Evolutionary conservation across 2,888 invertebrate genomes (phyloP).

Genomic region (Lordiphosa fenestrarum): DNA sequence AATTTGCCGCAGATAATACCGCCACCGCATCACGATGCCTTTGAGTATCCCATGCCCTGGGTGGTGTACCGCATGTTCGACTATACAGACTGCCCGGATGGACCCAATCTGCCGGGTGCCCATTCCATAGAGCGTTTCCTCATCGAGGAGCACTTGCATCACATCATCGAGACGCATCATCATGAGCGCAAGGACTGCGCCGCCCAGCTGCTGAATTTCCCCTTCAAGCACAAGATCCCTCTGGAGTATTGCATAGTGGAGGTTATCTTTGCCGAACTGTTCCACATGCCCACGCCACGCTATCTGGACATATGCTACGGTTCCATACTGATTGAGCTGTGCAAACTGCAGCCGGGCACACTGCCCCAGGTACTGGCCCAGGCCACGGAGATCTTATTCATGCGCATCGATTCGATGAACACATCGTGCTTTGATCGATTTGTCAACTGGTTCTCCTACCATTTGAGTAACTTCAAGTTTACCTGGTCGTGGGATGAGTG

Average conservation of each 20-base stretch:
- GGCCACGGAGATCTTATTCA: slow-evolving; percentile 97
- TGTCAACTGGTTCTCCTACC: slow-evolving; percentile 98
- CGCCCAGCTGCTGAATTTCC: slow-evolving; percentile 93
- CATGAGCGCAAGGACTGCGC: slow-evolving; percentile 97
- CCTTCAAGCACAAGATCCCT: slow-evolving; percentile 95
- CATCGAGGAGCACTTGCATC: slow-evolving; percentile 97
- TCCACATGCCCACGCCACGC: slow-evolving; percentile 93
- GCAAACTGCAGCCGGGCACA: slow-evolving; percentile 96
- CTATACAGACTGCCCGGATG: slow-evolving; percentile 98
- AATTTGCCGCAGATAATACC: slow-evolving; percentile 94
- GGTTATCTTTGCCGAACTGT: slow-evolving; percentile 96
- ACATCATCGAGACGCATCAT: slow-evolving; percentile 93
- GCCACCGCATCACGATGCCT: slow-evolving; percentile 95
- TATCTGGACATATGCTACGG: slow-evolving; percentile 96
- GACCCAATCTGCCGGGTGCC: slow-evolving; percentile 93
- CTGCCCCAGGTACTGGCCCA: slow-evolving; percentile 99
- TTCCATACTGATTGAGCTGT: slow-evolving; percentile 96
- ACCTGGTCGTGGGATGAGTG: slow-evolving; percentile 99
- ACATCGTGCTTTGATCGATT: slow-evolving; percentile 98
- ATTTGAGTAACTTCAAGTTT: slow-evolving; percentile 99
- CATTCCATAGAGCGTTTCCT: slow-evolving; percentile 98
- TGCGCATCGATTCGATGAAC: slow-evolving; percentile 98
- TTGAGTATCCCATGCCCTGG: slow-evolving; percentile 95
- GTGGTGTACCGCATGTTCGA: slow-evolving; percentile 98
- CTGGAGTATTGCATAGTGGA: slow-evolving; percentile 99